Evolutionary conservation across 2,113 vertebrate genomes (phyloP).

Genomic region (Oryzias javanicus): DNA sequence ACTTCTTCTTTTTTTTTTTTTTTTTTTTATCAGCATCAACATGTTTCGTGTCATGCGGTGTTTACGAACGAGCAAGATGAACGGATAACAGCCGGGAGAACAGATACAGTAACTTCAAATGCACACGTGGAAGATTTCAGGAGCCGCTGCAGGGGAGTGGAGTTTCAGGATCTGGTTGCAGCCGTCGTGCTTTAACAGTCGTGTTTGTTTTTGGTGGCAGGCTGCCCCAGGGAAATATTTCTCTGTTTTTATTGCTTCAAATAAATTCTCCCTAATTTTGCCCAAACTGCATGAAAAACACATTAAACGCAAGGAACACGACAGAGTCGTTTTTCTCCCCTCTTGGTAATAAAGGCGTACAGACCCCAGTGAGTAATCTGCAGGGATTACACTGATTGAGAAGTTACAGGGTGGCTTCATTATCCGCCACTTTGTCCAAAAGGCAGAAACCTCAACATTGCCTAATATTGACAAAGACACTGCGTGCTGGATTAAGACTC

Average conservation of each 20-base stretch:
- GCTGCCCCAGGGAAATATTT: slow-evolving; percentile 66
- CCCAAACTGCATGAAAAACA: slow-evolving; percentile 64
- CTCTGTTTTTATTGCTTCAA: slow-evolving; percentile 69
- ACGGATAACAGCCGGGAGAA: slow-evolving; percentile 30
- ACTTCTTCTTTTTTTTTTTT: slow-evolving; percentile 12
- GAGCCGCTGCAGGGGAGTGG: slow-evolving; percentile 35
- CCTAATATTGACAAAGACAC: too few relatives aligned
- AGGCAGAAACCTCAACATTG: slow-evolving; percentile 6
- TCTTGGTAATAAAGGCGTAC: slow-evolving; percentile 32
- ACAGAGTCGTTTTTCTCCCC: slow-evolving; percentile 17
- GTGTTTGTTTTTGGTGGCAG: slow-evolving; percentile 73
- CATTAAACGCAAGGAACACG: slow-evolving; percentile 21
- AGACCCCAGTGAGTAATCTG: slow-evolving; percentile 28
- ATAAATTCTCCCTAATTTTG: slow-evolving; percentile 71
- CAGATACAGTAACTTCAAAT: slow-evolving; percentile 32
- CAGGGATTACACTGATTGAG: slow-evolving; percentile 8
- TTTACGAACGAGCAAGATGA: slow-evolving; percentile 37
- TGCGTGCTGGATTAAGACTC: too few relatives aligned
- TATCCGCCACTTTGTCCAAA: not conserved
- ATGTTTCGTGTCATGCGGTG: slow-evolving; percentile 22
- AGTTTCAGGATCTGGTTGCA: slow-evolving; percentile 59
- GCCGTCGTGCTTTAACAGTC: slow-evolving; percentile 73
- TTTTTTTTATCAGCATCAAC: slow-evolving; percentile 37
- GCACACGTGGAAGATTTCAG: slow-evolving; percentile 37
- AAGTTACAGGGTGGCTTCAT: not conserved